A percentile compares a stretch with the other conserved stretches of the same genome.
phyloP scores from a whole-genome alignment of 2,888 invertebrate genomes.

The Busseola fusca region DNA sequence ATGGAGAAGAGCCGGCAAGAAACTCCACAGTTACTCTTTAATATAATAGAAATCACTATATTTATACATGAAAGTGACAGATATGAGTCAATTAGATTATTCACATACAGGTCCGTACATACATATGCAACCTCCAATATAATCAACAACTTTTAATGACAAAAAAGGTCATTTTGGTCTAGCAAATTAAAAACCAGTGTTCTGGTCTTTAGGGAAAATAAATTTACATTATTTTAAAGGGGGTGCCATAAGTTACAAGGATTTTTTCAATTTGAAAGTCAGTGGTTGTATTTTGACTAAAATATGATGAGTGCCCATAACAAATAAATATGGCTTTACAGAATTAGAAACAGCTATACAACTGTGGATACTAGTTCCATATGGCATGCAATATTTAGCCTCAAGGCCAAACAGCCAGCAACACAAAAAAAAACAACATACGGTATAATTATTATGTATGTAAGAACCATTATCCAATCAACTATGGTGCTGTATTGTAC shows the following conservation, averaged over 20 bases:
- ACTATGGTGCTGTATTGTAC: slow-evolving; percentile 1
- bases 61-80: too few relatives aligned
- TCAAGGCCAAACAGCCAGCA: slow-evolving; percentile 39
- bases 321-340: not conserved
- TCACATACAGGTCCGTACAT: too few relatives aligned
- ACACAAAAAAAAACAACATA: slow-evolving; percentile 14
- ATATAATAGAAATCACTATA: too few relatives aligned
- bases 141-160: not conserved
- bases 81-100: too few relatives aligned
- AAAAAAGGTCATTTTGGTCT: not conserved
- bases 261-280: not conserved
- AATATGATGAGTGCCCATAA: not conserved
- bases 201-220: not conserved
- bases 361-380: not conserved
- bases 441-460: not conserved
- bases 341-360: not conserved
- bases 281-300: not conserved
- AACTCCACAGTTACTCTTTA: too few relatives aligned
- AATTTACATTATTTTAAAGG: not conserved
- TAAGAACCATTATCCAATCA: slow-evolving; percentile 20
- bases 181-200: not conserved
- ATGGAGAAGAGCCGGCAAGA: too few relatives aligned
- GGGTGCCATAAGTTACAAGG: not conserved
- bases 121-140: too few relatives aligned
- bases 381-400: slow-evolving; percentile 23